Conservation (phyloP, 1,140 invertebrate species). For the Papilio dardanus region DNA sequence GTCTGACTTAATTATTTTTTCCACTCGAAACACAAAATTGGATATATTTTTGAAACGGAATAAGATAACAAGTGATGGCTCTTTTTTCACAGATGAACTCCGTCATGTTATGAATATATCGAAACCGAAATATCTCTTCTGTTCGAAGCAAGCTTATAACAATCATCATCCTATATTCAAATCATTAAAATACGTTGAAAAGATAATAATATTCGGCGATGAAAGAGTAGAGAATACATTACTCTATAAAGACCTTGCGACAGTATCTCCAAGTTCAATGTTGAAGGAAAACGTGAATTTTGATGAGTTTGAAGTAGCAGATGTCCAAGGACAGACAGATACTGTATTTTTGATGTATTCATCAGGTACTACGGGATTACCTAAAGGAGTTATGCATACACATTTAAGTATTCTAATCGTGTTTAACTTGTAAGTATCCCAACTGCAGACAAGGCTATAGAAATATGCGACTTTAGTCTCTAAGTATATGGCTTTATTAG, state of each 20-base stretch:
- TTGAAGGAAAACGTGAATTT: constrained; percentile 45
- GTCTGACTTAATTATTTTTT: too few species aligned
- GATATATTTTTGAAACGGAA: too few species aligned
- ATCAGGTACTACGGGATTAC: constrained; percentile 89
- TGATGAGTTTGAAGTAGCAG: constrained; percentile 58
- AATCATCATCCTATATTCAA: constrained; percentile 47
- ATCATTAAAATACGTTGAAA: constrained; percentile 45
- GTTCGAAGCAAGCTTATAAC: constrained; percentile 57
- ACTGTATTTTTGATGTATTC: constrained; percentile 80
- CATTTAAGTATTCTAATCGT: constrained; percentile 84
- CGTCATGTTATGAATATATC: constrained; percentile 78
- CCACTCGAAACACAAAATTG: too few species aligned
- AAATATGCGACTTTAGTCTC: too few species aligned
- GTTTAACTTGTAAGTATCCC: constrained; percentile 48
- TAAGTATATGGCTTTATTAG: too few species aligned
- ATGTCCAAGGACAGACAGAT: constrained; percentile 62
- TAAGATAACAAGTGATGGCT: neutral
- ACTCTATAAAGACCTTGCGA: constrained; percentile 53
- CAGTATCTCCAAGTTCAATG: constrained; percentile 19
- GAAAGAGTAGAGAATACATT: constrained; percentile 40
- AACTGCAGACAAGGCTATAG: too few species aligned
- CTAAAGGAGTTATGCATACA: constrained; percentile 90
- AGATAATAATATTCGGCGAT: constrained; percentile 54
- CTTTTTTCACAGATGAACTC: constrained; percentile 73
- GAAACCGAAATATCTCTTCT: constrained; percentile 79